A percentile compares a stretch with the other conserved stretches of the same genome.
Conservation (phyloP, 2,888 invertebrate species). For the Drosophila picticornis region DNA sequence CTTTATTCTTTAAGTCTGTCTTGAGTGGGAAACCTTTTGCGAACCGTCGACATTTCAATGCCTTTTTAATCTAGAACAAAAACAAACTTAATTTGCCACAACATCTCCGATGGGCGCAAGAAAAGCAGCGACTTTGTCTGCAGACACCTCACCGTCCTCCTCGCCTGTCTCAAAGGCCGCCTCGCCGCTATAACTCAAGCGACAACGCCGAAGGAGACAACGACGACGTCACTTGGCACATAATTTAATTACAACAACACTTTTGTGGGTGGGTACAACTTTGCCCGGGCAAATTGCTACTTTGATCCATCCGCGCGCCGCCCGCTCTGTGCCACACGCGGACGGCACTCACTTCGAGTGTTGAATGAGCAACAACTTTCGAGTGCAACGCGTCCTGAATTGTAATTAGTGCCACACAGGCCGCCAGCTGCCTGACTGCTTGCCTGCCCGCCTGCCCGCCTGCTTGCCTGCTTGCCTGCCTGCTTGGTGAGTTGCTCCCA, state of each 20-base stretch:
- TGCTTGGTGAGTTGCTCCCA: background rate
- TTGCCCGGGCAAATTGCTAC: constrained; percentile 51
- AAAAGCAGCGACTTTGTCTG: constrained; percentile 33
- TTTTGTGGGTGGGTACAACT: constrained; percentile 26
- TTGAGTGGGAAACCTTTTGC: constrained; percentile 13
- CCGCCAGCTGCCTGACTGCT: constrained; percentile 6
- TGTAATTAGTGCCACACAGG: constrained; percentile 74
- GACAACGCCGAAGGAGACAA: constrained; percentile 17
- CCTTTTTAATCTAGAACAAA: constrained; percentile 82
- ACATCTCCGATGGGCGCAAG: constrained; percentile 71
- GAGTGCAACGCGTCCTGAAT: constrained; percentile 81
- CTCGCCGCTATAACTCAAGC: constrained; percentile 38
- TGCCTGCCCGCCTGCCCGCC: background rate
- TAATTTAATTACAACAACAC: constrained; percentile 82
- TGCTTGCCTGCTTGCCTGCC: background rate
- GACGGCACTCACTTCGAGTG: constrained; percentile 62
- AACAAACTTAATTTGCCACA: constrained; percentile 82
- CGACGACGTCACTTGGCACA: constrained; percentile 78
- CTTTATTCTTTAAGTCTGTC: background rate
- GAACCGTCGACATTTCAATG: constrained; percentile 71
- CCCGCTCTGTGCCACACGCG: background rate
- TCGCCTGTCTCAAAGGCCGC: too few relatives aligned
- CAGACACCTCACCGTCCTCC: background rate
- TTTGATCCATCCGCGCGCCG: constrained; percentile 58
- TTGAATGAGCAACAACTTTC: constrained; percentile 79